A percentile compares a stretch with the other conserved stretches of the same genome.
These are phyloP conservation scores for Lomographa bimaculata DNA, from an alignment of 2,888 invertebrate genomes.

Conservation along the genomic window DNA sequence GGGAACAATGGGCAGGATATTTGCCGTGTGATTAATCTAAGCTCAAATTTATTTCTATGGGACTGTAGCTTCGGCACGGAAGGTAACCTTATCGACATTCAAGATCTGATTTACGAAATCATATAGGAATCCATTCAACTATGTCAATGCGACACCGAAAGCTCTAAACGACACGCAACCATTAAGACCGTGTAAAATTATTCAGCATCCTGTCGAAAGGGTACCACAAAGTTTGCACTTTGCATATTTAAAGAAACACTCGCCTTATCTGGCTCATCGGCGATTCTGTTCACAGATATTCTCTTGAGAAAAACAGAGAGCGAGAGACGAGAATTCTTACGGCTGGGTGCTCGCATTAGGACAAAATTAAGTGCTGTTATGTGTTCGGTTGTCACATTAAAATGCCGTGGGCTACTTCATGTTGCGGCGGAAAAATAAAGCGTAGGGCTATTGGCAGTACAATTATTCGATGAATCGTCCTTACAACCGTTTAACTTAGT, in stretches of 20 bases:
- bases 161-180: conserved; percentile 71
- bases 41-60: conserved; percentile 33
- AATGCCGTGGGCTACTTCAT: conserved; percentile 73
- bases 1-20: conserved; percentile 46
- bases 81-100: conserved; percentile 20
- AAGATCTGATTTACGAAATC: conserved; percentile 36
- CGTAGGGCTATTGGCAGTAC: conserved; percentile 57
- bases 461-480: conserved; percentile 68
- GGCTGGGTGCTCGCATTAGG: conserved; percentile 70
- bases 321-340: conserved; percentile 63
- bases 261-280: conserved; percentile 78
- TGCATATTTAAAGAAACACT: conserved; percentile 80
- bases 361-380: conserved; percentile 82
- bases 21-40: conserved; percentile 44
- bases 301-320: conserved; percentile 64
- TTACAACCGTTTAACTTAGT: conserved; percentile 50
- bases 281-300: conserved; percentile 75
- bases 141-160: conserved; percentile 59
- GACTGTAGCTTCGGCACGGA: conserved; percentile 25
- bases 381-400: conserved; percentile 79
- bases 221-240: conserved; percentile 76
- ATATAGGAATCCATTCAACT: conserved; percentile 51
- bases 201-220: conserved; percentile 75
- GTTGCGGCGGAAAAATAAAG: conserved; percentile 63
- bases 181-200: conserved; percentile 81